Percentiles rank a stretch among this genome's conserved stretches.
Evolutionary conservation across 2,113 vertebrate genomes (phyloP).

Genomic region (Australoheros scitulus): DNA sequence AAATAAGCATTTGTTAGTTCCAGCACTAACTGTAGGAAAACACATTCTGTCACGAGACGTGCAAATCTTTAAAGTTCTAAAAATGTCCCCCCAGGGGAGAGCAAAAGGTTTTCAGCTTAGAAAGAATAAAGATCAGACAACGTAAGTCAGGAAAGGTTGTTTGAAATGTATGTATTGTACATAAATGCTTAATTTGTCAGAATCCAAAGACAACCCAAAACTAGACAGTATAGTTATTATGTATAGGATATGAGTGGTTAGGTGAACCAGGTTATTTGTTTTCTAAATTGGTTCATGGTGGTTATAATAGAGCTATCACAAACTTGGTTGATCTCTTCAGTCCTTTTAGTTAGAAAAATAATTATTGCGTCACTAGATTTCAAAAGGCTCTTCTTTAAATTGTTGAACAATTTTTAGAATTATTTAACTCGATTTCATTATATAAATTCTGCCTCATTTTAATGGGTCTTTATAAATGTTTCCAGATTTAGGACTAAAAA

Average conservation of each 20-base stretch:
- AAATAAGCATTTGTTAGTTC: not conserved
- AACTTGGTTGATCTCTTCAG: not conserved
- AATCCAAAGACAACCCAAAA: not conserved
- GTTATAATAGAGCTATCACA: not conserved
- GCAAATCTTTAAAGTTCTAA: not conserved
- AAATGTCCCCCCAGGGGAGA: not conserved
- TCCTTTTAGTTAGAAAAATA: not conserved
- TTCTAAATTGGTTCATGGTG: not conserved
- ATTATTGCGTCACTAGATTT: not conserved
- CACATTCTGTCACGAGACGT: not conserved
- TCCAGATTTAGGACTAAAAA: not conserved
- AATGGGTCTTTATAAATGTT: not conserved
- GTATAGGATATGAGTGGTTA: not conserved
- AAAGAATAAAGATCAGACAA: not conserved
- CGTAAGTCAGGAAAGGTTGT: not conserved
- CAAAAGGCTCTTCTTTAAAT: not conserved
- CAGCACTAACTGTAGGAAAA: too few species aligned
- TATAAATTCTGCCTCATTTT: not conserved
- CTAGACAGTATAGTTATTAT: not conserved
- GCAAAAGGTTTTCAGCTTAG: not conserved
- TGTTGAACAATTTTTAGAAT: not conserved
- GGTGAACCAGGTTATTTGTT: not conserved
- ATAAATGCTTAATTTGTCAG: not conserved
- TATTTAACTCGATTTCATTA: not conserved
- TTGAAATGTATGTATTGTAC: not conserved